Evolutionary conservation across 2,797 vertebrate genomes (phyloP).

Genomic region (Notamacropus eugenii): DNA sequence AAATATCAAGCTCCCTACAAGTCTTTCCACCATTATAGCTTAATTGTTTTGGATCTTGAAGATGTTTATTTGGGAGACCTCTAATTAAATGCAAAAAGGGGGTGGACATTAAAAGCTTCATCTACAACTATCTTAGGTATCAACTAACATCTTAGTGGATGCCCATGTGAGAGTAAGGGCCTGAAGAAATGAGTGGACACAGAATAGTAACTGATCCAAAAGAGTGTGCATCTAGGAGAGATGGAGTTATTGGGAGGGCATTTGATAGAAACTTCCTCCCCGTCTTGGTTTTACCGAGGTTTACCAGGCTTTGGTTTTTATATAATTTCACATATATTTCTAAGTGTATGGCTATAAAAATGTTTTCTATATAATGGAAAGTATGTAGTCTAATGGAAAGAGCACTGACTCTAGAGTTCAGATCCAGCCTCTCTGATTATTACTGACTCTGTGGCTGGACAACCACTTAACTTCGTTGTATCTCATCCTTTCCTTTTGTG

Average conservation of each 20-base stretch:
- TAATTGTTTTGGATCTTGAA: background rate
- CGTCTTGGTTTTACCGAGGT: background rate
- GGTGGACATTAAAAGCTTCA: background rate
- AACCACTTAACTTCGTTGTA: background rate
- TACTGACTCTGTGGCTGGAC: background rate
- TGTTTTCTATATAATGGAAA: background rate
- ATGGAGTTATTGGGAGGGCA: background rate
- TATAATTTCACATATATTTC: background rate
- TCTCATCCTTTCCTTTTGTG: background rate
- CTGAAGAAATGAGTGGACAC: background rate
- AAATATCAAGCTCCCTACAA: background rate
- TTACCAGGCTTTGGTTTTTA: background rate
- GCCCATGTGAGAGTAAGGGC: background rate
- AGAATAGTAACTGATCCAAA: background rate
- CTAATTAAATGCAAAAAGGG: background rate
- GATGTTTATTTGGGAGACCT: background rate
- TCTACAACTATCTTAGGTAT: background rate
- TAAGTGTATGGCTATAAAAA: background rate
- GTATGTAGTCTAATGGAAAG: background rate
- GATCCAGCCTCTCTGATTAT: background rate
- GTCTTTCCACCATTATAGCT: background rate
- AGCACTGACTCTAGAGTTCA: background rate
- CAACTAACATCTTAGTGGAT: background rate
- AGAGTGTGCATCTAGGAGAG: background rate
- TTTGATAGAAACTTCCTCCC: background rate